Percentiles rank a stretch among this genome's conserved stretches.
Conservation (phyloP, 35 echinoderm and acorn worm species). For the Ptychodera flava region DNA sequence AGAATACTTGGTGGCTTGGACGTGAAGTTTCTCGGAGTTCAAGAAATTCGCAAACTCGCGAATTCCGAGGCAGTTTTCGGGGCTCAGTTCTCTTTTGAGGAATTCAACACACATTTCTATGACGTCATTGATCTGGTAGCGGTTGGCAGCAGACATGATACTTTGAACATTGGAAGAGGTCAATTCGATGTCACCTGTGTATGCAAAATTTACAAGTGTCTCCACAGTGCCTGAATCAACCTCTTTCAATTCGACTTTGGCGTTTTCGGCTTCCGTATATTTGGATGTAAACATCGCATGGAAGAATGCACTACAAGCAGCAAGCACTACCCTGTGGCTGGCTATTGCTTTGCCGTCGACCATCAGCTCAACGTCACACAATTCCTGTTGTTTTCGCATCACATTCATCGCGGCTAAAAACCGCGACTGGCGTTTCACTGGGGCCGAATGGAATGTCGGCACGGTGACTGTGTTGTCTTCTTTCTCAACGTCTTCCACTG, state of each 20-base stretch:
- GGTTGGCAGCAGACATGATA: not conserved
- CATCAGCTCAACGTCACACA: not conserved
- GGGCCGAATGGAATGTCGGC: not conserved
- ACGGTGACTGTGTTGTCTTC: too few relatives aligned
- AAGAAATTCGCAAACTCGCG: not conserved
- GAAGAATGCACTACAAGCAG: not conserved
- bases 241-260: not conserved
- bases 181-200: not conserved
- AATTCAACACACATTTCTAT: not conserved
- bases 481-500: too few relatives aligned
- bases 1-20: not conserved
- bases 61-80: not conserved
- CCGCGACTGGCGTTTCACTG: not conserved
- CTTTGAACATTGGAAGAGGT: not conserved
- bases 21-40: not conserved
- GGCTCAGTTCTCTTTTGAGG: not conserved
- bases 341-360: not conserved
- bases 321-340: not conserved
- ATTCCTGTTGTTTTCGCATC: not conserved
- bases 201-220: not conserved
- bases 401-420: not conserved
- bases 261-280: not conserved
- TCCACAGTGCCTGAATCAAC: not conserved
- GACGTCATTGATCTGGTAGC: not conserved
- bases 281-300: not conserved